Evolutionary conservation across 2,113 vertebrate species (phyloP), one percentile per base, ranked within the genome.

Genomic region (Gracilinanus agilis): DNA sequence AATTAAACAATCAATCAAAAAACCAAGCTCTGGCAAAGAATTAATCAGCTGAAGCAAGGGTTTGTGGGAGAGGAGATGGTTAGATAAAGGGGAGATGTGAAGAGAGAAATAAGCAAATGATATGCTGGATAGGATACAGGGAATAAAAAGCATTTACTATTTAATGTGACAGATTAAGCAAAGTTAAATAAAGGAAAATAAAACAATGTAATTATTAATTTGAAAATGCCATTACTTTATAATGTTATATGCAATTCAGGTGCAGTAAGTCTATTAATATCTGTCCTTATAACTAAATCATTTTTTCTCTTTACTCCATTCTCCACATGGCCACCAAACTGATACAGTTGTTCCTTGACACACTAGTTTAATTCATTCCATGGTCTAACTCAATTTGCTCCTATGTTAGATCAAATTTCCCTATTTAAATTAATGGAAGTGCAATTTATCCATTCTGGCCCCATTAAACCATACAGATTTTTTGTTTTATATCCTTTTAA

Each of bases 1-100:
- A 97, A 91, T 96, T 94, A 96, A 96, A 58, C 54, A 92, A 56
- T 95, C 29, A 94, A 49, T 90, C 56, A 96, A 56, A 96, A 92
- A 95, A 29, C 55, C 55, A 94, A 93, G 44, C 12, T 2, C 34
- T 88, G 9, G 95, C 21, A 93, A 9, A n/a, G 90, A 94, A 58
- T 1, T 93, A 92, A 83, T 29, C 90, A 93, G 34, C 56, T 53
- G 3, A 92, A 4, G 9, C 40, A 91, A 91, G 92, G 44, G 34
- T 0, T 34, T 67, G 4, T 3, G n/a, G 16, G 6, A 3, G 13
- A 49, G 19, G 1, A 53, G 90, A 75, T 91, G 19, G 19, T n/a
- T n/a, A 83, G n/a, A 27, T 1, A 95, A 89, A 40, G 7, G 34
- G 0, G 0, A 1, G 25, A 75, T 58, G 93, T 53, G 44, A 53